Conservation (phyloP, 1,140 invertebrate species). For the Sminthurinus signatus region DNA sequence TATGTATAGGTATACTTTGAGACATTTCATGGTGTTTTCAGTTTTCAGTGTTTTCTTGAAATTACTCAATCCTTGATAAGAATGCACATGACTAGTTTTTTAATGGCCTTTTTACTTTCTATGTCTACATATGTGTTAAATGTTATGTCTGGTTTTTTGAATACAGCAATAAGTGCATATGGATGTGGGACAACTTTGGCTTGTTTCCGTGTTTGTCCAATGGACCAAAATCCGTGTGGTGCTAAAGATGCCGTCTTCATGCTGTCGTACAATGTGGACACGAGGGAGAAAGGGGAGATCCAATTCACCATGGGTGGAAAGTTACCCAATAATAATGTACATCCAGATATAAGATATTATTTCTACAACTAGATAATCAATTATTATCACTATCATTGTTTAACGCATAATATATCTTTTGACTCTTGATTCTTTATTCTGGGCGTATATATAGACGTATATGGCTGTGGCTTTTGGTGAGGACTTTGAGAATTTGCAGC, state of each 20-base stretch:
- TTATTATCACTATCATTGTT: no score
- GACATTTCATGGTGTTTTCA: no score
- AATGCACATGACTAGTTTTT: no score
- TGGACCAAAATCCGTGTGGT: constrained; percentile 17
- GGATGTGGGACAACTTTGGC: constrained; percentile 31
- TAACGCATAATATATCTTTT: not conserved
- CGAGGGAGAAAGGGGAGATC: constrained; percentile 24
- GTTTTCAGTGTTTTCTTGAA: no score
- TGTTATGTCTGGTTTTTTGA: no score
- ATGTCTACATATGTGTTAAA: no score
- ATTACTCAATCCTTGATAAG: no score
- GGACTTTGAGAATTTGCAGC: constrained; percentile 26
- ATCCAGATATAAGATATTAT: not conserved
- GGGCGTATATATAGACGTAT: constrained; percentile 30
- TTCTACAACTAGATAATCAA: no score
- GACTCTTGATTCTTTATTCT: not conserved
- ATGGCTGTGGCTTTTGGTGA: constrained; percentile 37
- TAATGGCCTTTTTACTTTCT: no score
- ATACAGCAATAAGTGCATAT: constrained; percentile 37
- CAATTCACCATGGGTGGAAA: constrained; percentile 37
- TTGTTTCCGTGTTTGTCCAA: constrained; percentile 36
- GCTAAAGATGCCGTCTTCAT: constrained; percentile 26
- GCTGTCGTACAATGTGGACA: constrained; percentile 27
- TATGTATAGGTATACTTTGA: no score
- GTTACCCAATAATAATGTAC: constrained; percentile 29